Percentiles rank a stretch among this genome's conserved stretches.
These are phyloP conservation scores for Pseudocheirus occidentalis DNA, from an alignment of 2,797 vertebrate species.

Conservation along the genomic window DNA sequence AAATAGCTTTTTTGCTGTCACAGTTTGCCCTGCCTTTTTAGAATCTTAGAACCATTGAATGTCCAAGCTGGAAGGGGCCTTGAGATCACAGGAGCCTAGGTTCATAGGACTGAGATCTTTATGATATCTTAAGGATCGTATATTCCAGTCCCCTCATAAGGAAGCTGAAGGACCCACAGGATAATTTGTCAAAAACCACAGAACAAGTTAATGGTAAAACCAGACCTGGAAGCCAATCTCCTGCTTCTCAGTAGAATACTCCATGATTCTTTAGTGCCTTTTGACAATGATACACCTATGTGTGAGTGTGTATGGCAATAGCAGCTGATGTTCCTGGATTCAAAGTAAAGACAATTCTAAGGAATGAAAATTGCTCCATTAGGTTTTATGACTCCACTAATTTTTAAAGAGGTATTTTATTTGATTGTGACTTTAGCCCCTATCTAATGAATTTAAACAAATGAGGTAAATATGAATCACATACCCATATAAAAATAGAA, in stretches of 20 bases:
- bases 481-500: slow-evolving; percentile 42
- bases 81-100: neutral
- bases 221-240: neutral
- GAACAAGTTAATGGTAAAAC: neutral
- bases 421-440: slow-evolving; percentile 16
- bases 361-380: neutral
- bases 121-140: neutral
- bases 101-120: neutral
- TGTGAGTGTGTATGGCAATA: neutral
- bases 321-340: neutral
- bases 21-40: neutral
- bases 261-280: neutral
- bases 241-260: neutral
- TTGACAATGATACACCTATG: too few species aligned
- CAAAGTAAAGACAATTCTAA: neutral
- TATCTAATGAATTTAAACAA: slow-evolving; percentile 51
- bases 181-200: neutral
- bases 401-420: slow-evolving; percentile 32
- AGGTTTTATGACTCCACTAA: neutral
- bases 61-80: neutral
- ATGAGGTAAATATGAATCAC: slow-evolving; percentile 48
- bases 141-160: neutral
- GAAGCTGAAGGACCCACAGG: neutral
- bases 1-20: neutral
- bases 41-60: neutral